Percentiles rank a stretch among this genome's conserved stretches.
Conservation (phyloP, 2,888 invertebrate species). For the Cosmopolites sordidus region DNA sequence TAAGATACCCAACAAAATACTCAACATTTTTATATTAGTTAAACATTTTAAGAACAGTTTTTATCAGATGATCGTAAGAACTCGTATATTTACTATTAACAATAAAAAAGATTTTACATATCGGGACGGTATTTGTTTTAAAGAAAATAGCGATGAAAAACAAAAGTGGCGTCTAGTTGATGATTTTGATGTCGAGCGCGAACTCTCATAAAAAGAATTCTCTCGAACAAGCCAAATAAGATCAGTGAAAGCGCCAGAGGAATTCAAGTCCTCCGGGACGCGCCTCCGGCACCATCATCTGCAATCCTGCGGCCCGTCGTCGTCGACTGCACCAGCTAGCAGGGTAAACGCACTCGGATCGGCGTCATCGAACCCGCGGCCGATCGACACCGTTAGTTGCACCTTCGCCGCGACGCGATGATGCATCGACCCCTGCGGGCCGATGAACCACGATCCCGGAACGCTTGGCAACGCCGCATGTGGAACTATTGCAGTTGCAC, state of each 20-base stretch:
- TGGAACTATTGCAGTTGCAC: too few relatives aligned
- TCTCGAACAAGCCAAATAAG: background rate
- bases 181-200: too few relatives aligned
- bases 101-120: too few relatives aligned
- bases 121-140: too few relatives aligned
- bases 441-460: conserved; percentile 16
- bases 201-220: too few relatives aligned
- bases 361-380: conserved; percentile 31
- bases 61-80: too few relatives aligned
- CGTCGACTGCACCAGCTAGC: conserved; percentile 4
- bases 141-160: too few relatives aligned
- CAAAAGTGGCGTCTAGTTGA: too few relatives aligned
- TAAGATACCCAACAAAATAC: too few relatives aligned
- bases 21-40: too few relatives aligned
- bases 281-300: conserved; percentile 8
- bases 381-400: conserved; percentile 35
- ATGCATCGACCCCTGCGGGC: conserved; percentile 23
- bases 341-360: conserved; percentile 28
- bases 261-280: background rate
- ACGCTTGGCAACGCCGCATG: background rate
- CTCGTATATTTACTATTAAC: too few relatives aligned
- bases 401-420: conserved; percentile 32
- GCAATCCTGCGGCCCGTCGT: conserved; percentile 11
- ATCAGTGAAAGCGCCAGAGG: background rate
- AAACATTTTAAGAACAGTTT: too few relatives aligned